Base-by-base conservation (phyloP, 2,797 vertebrate genomes). In the Echiichthys vipera region DNA sequence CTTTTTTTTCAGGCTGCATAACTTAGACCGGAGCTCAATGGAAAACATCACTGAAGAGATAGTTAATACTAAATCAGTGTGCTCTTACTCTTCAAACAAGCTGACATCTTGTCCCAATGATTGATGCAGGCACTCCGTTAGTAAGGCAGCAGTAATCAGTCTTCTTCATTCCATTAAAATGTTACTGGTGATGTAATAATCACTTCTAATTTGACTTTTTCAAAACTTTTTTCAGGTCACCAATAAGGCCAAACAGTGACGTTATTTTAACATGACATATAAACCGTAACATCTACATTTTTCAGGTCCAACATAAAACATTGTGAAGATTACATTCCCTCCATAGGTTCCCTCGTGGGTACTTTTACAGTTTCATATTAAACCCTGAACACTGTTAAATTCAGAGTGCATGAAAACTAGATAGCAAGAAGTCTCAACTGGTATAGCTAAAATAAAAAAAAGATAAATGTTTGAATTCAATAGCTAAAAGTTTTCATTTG, bases 1-100 rank as follows among this genome's bases (percentile, higher is more conserved):
- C 78, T 74, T 67, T 69, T n/a, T 54, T 75, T 49, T 77, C 76
- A 59, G 42, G 58, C 67, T 46, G 79, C 25, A 37, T 42, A 69
- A 65, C 54, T 74, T 50, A 22, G 32, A 78, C 57, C 30, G 42
- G 29, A 49, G 64, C 61, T 42, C 39, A 17, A 39, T 30, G 45
- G 46, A 59, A 78, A 80, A 55, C 43, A 71, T 29, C 22, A 20
- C 13, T n/a, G 22, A 66, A 24, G 53, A 69, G 65, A 62, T 22
- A 18, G 20, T 46, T 37, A 0, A 42, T 14, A 13, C 24, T 54
- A 50, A 74, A 64, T 66, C 53, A 53, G 56, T 22, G 43, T 1
- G 10, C 36, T 40, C 29, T 37, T 43, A 24, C 40, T 59, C 32
- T 72, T 75, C 67, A 65, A 67, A 83, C 67, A 54, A 15, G 13